phyloP scores from a whole-genome alignment of 2,113 vertebrate species.

The Tragelaphus buxtoni region DNA sequence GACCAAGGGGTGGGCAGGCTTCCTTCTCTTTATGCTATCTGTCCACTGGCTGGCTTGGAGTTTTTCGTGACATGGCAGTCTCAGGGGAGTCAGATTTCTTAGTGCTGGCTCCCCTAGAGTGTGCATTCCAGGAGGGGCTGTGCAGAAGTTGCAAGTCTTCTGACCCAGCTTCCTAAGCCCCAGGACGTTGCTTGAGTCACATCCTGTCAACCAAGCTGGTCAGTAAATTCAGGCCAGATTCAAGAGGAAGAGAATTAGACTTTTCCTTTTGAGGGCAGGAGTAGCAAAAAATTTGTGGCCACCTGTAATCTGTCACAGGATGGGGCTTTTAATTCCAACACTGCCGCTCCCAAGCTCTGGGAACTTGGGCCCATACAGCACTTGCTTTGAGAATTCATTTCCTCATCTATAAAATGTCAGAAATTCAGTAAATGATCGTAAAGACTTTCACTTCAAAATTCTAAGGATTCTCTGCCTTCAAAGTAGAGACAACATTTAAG shows the following conservation, averaged over 20 bases:
- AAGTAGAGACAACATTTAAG: neutral
- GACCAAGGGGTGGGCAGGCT: too few relatives aligned
- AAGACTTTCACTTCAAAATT: slow-evolving; percentile 13
- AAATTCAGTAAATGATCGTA: neutral
- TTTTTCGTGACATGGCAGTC: neutral
- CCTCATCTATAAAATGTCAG: neutral
- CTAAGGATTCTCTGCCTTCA: neutral
- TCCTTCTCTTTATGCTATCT: neutral
- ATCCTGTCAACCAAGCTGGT: neutral
- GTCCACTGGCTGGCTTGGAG: neutral
- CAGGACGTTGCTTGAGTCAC: neutral
- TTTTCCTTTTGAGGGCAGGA: neutral
- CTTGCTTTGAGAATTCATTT: neutral
- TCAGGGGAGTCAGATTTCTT: neutral
- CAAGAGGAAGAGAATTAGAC: neutral
- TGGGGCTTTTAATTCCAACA: neutral
- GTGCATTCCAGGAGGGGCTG: neutral
- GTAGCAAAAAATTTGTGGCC: neutral
- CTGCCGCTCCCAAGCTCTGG: neutral
- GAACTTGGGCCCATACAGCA: too few relatives aligned
- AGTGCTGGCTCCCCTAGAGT: neutral
- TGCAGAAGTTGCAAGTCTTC: neutral
- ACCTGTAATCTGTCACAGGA: neutral
- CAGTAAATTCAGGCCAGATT: neutral
- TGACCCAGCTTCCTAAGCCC: neutral